A percentile compares a stretch with the other conserved stretches of the same genome.
These are phyloP conservation scores for Stomorhina lunata DNA, from an alignment of 2,888 invertebrate species.

Conservation along the genomic window DNA sequence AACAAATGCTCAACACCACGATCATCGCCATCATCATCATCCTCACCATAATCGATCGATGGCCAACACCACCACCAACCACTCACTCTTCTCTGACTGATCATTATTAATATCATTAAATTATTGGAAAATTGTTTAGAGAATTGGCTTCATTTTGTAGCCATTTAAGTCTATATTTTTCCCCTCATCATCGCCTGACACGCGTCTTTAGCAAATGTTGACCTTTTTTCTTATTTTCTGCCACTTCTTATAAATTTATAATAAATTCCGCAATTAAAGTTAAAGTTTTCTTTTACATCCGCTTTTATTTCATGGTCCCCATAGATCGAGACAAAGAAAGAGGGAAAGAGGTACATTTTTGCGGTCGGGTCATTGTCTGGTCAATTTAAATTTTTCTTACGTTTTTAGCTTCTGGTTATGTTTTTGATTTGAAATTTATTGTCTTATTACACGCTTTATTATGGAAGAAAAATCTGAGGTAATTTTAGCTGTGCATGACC, in stretches of 20 bases:
- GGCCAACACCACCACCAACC: background rate
- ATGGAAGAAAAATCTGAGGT: conserved; percentile 37
- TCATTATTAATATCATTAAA: conserved; percentile 19
- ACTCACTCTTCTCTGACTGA: no score
- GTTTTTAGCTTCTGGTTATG: conserved; percentile 64
- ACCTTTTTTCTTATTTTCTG: conserved; percentile 39
- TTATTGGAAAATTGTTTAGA: conserved; percentile 45
- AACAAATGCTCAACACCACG: conserved; percentile 49
- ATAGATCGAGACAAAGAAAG: background rate
- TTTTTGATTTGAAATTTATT: conserved; percentile 51
- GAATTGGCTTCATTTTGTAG: background rate
- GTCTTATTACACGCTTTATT: conserved; percentile 53
- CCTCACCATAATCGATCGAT: no score
- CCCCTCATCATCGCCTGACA: conserved; percentile 41
- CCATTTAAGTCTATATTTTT: conserved; percentile 25
- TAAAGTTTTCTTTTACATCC: conserved; percentile 12
- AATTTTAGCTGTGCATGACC: conserved; percentile 51
- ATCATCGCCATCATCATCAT: background rate
- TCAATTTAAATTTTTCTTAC: conserved; percentile 48
- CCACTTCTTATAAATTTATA: background rate
- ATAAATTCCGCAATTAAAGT: conserved; percentile 34
- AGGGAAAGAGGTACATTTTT: no score
- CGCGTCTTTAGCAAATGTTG: conserved; percentile 61
- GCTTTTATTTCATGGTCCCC: conserved; percentile 16
- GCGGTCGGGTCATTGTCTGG: conserved; percentile 57